phyloP scores from a whole-genome alignment of 2,888 invertebrate genomes.

The Sinopyrophorus schimmeli region DNA sequence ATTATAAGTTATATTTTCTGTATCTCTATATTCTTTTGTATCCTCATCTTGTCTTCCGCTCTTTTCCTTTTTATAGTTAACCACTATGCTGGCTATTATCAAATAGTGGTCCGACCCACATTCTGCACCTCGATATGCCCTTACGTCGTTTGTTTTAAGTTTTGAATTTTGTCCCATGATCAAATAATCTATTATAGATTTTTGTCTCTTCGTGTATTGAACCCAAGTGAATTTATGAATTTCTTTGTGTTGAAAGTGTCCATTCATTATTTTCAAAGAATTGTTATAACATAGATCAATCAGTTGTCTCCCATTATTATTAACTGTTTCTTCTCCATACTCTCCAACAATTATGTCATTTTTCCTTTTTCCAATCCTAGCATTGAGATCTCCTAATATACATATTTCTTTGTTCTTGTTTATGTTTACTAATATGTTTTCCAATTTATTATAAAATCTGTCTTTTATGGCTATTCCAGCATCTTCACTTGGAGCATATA shows the following conservation, averaged over 20 bases:
- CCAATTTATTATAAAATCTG: not conserved
- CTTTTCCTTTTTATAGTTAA: not conserved
- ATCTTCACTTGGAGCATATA: too few relatives aligned
- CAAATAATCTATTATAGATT: not conserved
- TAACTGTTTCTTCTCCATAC: not conserved
- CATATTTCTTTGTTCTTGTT: constrained; percentile 8
- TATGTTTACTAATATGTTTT: constrained; percentile 2
- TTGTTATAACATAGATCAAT: constrained; percentile 4
- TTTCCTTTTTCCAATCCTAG: constrained; percentile 4
- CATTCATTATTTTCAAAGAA: not conserved
- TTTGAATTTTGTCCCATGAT: not conserved
- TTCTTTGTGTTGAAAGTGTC: constrained; percentile 3
- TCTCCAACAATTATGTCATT: constrained; percentile 3
- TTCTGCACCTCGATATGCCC: constrained; percentile 6
- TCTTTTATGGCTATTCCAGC: too few relatives aligned
- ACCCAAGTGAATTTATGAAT: constrained; percentile 8
- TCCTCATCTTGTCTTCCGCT: not conserved
- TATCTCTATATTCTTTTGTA: not conserved
- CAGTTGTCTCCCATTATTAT: constrained; percentile 8
- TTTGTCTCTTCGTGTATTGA: not conserved
- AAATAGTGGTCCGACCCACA: constrained; percentile 12
- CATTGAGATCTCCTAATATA: constrained; percentile 5
- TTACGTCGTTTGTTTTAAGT: constrained; percentile 2
- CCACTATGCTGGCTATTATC: constrained; percentile 1
- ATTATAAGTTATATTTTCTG: not conserved